Base-by-base conservation (phyloP, 2,888 invertebrate species). In the Ashinkailepas kermadecensis region DNA sequence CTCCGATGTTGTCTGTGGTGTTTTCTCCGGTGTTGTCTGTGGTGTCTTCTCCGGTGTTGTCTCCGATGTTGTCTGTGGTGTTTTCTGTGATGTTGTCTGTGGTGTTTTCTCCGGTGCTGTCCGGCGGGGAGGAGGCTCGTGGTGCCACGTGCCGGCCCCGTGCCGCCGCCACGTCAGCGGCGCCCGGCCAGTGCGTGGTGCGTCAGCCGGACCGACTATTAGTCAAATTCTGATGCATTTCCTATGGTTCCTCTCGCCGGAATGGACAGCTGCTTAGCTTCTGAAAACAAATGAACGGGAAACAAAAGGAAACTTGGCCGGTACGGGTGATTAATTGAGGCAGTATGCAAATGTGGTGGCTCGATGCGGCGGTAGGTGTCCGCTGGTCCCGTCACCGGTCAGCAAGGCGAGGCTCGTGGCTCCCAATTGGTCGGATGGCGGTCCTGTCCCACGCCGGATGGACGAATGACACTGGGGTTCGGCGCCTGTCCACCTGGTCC, bases 151-250 rank as follows among this genome's bases (percentile, higher is more conserved):
- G 39, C 39, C 39, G 39, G 39, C 39, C 39, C 39, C 39, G 39
- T 39, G 39, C 39, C 39, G 39, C 39, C 59, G 15, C 59, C 59
- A 59, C 59, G 4, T 11, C 59, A 59, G 12, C 15, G 7, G 11
- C 7, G 59, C 15, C 59, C 59, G 59, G 59, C 59, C 12, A 59
- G 59, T 7, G 39, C 39, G 39, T 39, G 39, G 39, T 39, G 39
- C 39, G 39, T 39, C 39, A 39, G 21, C 67, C 25, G 6, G 25
- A 23, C 74, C 6, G 21, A 74, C 56, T 21, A 74, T 74, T 74
- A 74, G 74, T 74, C 74, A 74, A 54, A 74, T 74, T 56, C 74
- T 56, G 74, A 74, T 74, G 74, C 74, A 74, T 74, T 74, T 74
- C 74, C 74, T 74, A 74, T 56, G 74, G 74, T 74, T 74, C 56